Percentiles rank a stretch among this genome's conserved stretches.
Evolutionary conservation across 23 tunicate genomes (phyloP).

Genomic region (Corella eumyota): DNA sequence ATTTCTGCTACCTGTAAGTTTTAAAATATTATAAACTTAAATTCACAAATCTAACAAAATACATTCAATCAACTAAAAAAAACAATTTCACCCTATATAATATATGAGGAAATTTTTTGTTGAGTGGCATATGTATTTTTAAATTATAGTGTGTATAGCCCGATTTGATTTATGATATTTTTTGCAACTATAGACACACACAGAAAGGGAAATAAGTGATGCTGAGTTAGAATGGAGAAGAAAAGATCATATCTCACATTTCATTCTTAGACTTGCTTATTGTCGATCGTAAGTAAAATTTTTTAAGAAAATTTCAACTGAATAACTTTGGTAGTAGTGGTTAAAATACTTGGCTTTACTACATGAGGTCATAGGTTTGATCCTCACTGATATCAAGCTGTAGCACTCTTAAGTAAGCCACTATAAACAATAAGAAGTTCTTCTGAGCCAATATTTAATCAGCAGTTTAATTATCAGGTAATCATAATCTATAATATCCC

Average conservation of each 20-base stretch:
- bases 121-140: not conserved
- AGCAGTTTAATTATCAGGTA: too few relatives aligned
- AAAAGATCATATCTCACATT: conserved; percentile 80
- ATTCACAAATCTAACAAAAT: too few relatives aligned
- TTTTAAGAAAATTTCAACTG: not conserved
- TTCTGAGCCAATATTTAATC: too few relatives aligned
- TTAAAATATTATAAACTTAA: not conserved
- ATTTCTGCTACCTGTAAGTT: conserved; percentile 29
- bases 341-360: too few relatives aligned
- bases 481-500: too few relatives aligned
- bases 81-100: too few relatives aligned
- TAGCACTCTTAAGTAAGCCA: too few relatives aligned
- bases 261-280: conserved; percentile 86
- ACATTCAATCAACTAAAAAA: too few relatives aligned
- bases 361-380: too few relatives aligned
- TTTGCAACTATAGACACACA: conserved; percentile 8
- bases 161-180: not conserved
- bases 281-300: conserved; percentile 56
- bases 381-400: too few relatives aligned
- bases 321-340: too few relatives aligned
- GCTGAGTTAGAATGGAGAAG: conserved; percentile 74
- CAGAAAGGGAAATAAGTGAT: conserved; percentile 26
- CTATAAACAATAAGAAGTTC: too few relatives aligned
- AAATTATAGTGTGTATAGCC: not conserved
- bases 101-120: not conserved